phyloP scores from a whole-genome alignment of 2,113 vertebrate genomes.

The Bubalus kerabau region DNA sequence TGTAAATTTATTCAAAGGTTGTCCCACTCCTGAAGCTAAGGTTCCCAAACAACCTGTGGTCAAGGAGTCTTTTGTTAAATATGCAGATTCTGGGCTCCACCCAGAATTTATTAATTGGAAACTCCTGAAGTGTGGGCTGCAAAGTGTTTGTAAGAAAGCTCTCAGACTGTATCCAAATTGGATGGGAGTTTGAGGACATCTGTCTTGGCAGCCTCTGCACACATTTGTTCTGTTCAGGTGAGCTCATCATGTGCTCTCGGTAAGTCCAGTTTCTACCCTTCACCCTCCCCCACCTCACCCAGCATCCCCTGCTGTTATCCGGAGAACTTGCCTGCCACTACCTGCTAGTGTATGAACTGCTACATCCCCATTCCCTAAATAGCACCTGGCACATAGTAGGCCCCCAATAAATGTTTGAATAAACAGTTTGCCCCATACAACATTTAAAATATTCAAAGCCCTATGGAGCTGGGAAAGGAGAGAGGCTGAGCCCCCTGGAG shows the following conservation, averaged over 20 bases:
- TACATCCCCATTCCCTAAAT: not conserved
- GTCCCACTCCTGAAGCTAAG: not conserved
- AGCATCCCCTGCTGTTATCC: not conserved
- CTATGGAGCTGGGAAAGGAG: not conserved
- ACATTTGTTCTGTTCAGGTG: not conserved
- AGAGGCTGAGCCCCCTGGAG: not conserved
- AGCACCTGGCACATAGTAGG: not conserved
- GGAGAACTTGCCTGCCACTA: not conserved
- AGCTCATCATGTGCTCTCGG: not conserved
- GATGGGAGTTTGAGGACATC: not conserved
- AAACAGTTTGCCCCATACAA: not conserved
- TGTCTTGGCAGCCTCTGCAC: not conserved
- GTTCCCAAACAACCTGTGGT: not conserved
- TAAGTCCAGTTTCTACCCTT: not conserved
- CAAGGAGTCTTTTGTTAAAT: not conserved
- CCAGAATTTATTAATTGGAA: not conserved
- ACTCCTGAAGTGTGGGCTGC: accelerated
- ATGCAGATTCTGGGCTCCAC: not conserved
- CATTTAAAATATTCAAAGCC: not conserved
- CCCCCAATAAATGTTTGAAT: not conserved
- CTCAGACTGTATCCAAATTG: not conserved
- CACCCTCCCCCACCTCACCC: not conserved
- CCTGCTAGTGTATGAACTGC: not conserved
- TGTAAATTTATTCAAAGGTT: not conserved
- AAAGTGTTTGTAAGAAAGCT: not conserved